Conservation (phyloP, 2,113 vertebrate genomes). For the Hippopotamus amphibius region DNA sequence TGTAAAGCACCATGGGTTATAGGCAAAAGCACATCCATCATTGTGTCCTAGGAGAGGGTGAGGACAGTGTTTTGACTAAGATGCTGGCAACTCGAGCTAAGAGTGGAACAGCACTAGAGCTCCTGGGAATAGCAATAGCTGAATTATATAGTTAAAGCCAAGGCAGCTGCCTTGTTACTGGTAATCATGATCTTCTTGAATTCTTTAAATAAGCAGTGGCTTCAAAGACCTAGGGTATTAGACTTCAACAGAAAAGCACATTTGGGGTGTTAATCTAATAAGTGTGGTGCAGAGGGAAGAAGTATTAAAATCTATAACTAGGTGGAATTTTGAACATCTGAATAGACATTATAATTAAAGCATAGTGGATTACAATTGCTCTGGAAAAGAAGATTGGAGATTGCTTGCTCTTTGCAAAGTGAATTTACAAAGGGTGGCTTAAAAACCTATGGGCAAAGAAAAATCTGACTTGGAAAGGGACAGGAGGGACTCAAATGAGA, state of each 20-base stretch:
- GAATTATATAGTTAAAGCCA: neutral
- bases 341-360: slow-evolving; percentile 79
- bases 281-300: slow-evolving; percentile 72
- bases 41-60: neutral
- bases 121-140: neutral
- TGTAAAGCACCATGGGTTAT: neutral
- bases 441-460: slow-evolving; percentile 57
- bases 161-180: neutral
- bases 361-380: slow-evolving; percentile 77
- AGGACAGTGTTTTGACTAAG: neutral
- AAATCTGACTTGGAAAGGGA: slow-evolving; percentile 56
- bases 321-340: slow-evolving; percentile 75
- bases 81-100: neutral
- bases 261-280: slow-evolving; percentile 79
- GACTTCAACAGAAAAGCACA: slow-evolving; percentile 75
- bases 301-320: slow-evolving; percentile 80
- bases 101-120: neutral
- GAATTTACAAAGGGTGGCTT: slow-evolving; percentile 71
- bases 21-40: neutral
- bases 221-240: slow-evolving; percentile 73
- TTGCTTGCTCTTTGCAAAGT: slow-evolving; percentile 70
- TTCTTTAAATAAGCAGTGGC: slow-evolving; percentile 65
- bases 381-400: slow-evolving; percentile 69
- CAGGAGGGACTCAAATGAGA: slow-evolving; percentile 37
- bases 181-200: slow-evolving; percentile 45